Base-by-base conservation (phyloP, 2,113 vertebrate species). In the Cichladusa arquata region DNA sequence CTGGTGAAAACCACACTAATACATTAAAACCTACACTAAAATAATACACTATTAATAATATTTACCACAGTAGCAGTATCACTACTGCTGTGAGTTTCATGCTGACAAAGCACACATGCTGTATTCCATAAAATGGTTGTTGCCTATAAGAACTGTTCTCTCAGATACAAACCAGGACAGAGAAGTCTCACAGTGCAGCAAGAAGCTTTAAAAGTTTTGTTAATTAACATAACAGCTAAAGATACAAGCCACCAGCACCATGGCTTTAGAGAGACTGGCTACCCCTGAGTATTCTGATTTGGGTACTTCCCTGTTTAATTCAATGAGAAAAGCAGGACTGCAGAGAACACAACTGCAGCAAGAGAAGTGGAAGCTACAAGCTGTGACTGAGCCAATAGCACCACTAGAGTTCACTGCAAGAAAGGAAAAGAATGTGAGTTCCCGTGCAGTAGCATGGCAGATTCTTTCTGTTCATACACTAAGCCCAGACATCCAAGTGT, bases 401-500 rank as follows among this genome's bases (percentile, higher is more conserved):
- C 87, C 87, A 85, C 87, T 82, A 95, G 90, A 92, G 90, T 77
- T 95, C 94, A 88, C 73, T 93, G 64, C 38, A 80, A 61, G 66
- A 73, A 88, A 87, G 71, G 78, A 57, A 72, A 89, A 80, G 70
- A 73, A 60, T 4, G 7, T 26, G 24, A 31, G 38, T 62, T 66
- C 11, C 64, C 0, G 2, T 40, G 60, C 44, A 56, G 8, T 17
- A 72, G 33, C 4, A 12, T 1, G 31, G 78, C n/a, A 65, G 38
- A 44, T 60, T 86, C 36, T 61, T 82, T 70, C 47, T n/a, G 34
- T 19, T 61, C 40, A 6, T 28, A 38, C 1, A 70, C 6, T 45
- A 72, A 89, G 48, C 12, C 8, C 71, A 44, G 42, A 48, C 31
- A 61, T 17, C 20, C n/a, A 60, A 22, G 17, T 25, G 15, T 42